Evolutionary conservation across 2,888 invertebrate genomes (phyloP), one percentile per base, ranked within the genome.

Genomic region (Reticulitermes lucifugus): DNA sequence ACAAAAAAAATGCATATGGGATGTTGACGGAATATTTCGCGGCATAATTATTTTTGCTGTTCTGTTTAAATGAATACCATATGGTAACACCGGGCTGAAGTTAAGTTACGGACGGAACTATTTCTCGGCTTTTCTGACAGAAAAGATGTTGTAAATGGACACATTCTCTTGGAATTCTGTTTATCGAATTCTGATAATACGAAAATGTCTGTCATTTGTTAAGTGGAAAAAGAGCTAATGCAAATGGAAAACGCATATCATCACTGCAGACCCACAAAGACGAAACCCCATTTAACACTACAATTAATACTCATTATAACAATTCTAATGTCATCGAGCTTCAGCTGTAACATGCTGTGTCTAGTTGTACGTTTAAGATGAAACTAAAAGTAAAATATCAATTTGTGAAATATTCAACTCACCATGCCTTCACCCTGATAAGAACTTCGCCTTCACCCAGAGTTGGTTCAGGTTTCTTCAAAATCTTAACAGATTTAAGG

Each of bases 371-470:
- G 2, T 18, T 5, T 55, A 55, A 18, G 18, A 14, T 18, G 14
- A 14, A 55, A 55, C 5, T 18, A 55, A 55, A 46, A 55, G 18
- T 18, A 55, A 55, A 14, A 55, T 4, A 18, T 55, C 18, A 1
- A 55, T 55, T 55, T 18, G 14, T 18, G 55, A 55, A 55, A 55
- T 55, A 55, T 81, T 87, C 86, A 87, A 94, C 96, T 95, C 90
- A 97, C 97, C 97, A 96, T 89, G 97, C 96, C 91, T 96, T 96
- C 85, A 97, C 96, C 88, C 96, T 93, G 89, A 97, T 95, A 86
- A 96, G 93, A 87, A 97, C 95, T 91, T 97, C 95, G 88, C 95
- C 95, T 90, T 95, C 95, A 88, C 92, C 93, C 85, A 93, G 90
- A 88, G 94, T 91, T 71, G 96, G 96, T 90, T 96, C 96, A 46